Conservation (phyloP, 2,113 vertebrate genomes). For the Macaca fascicularis region T2T-MFA8v1.1 NC_088375.1:67213501-67214000, state of each 20-base stretch:
- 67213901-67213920: not conserved
- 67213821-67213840: not conserved
- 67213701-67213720: not conserved
- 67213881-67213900: not conserved
- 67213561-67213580: constrained; percentile 23
- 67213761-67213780: not conserved
- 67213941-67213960: not conserved
- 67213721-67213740: not conserved
- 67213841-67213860: not conserved
- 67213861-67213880: not conserved
- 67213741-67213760: not conserved
- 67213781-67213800: not conserved
- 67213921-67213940: not conserved
- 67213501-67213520: constrained; percentile 1
- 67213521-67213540: constrained; percentile 40
- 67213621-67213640: not conserved
- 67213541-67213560: constrained; percentile 20
- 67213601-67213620: constrained; percentile 24
- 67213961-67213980: not conserved
- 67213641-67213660: not conserved
- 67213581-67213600: constrained; percentile 34
- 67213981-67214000: not conserved
- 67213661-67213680: not conserved
- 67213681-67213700: too few relatives aligned
- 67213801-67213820: not conserved